Base-by-base conservation (phyloP, 1,140 invertebrate species). In the Orius insidiosus region DNA sequence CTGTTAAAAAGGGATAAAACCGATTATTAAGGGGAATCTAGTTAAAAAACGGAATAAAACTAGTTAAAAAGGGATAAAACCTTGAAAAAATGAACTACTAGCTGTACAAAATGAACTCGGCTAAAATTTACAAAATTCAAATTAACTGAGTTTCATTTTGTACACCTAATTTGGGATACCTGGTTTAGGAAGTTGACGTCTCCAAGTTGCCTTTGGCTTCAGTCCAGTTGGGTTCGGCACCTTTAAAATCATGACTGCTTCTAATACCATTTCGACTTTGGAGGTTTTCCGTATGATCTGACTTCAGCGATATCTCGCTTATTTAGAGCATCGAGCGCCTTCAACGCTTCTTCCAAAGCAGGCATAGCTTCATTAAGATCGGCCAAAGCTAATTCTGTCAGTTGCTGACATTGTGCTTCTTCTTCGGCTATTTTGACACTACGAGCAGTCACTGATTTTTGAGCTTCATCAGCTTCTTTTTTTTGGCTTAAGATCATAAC, bases 271-370 rank as follows among this genome's bases (percentile, higher is more conserved):
- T 64, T 87, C 81, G 1, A 90, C 84, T 58, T 85, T 78, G 85
- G 85, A 2, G 85, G 86, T 54, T 76, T 74, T 0, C 75, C 75
- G 62, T 89, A 90, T 0, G 82, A 86, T 60, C 85, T 85, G 45
- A 92, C 82, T 68, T 89, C 85, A 35, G 78, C 75, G 35, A 89
- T 76, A 60, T 89, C 85, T 58, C 84, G 86, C 61, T 89, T 90
- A 58, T 84, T 88, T 14, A 89, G 61, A 8, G 83, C 69, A 54
- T 87, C 79, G 46, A 87, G 59, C 38, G 82, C 80, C 75, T 72
- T 72, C 50, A 82, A 74, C 34, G 85, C 85, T 59, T 85, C 83
- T 37, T 86, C 72, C 1, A 89, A 60, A 3, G 84, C 82, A 1
- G 85, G 86, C 66, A 88, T 74, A n/a, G 83, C 85, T 54, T 75